phyloP scores from a whole-genome alignment of 2,113 vertebrate genomes.

The Dasyurus viverrinus region DNA sequence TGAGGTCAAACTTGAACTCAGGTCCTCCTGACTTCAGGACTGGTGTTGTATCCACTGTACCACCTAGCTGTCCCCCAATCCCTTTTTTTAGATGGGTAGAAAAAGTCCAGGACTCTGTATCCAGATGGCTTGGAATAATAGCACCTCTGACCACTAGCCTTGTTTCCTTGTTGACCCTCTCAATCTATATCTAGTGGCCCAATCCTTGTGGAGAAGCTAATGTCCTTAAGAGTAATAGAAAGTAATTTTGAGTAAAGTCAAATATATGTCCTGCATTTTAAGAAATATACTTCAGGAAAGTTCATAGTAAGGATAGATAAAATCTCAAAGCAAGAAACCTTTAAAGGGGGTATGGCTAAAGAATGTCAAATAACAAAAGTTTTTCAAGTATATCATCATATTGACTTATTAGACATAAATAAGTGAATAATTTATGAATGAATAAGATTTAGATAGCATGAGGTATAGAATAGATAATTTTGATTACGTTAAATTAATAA shows the following conservation, averaged over 20 bases:
- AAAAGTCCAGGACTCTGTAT: not conserved
- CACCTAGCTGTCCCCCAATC: not conserved
- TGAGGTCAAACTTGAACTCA: too few species aligned
- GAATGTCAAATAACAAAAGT: too few species aligned
- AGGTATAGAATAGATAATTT: too few species aligned
- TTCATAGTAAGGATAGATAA: not conserved
- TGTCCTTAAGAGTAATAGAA: not conserved
- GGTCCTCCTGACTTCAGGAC: too few species aligned
- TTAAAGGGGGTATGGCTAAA: not conserved
- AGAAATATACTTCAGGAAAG: not conserved
- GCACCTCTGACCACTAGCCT: not conserved
- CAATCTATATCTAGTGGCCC: not conserved
- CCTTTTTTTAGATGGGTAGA: not conserved
- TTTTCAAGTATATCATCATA: too few species aligned
- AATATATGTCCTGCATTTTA: not conserved
- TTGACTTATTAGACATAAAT: too few species aligned
- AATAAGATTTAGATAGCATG: too few species aligned
- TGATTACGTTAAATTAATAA: too few species aligned
- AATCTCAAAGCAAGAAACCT: not conserved
- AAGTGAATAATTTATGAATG: too few species aligned
- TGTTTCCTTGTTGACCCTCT: not conserved
- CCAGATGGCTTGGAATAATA: not conserved
- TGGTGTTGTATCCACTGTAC: too few species aligned
- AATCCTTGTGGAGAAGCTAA: not conserved
- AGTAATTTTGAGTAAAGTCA: not conserved